Base-by-base conservation (phyloP, 2,888 invertebrate species). In the Lochmaea capreae region DNA sequence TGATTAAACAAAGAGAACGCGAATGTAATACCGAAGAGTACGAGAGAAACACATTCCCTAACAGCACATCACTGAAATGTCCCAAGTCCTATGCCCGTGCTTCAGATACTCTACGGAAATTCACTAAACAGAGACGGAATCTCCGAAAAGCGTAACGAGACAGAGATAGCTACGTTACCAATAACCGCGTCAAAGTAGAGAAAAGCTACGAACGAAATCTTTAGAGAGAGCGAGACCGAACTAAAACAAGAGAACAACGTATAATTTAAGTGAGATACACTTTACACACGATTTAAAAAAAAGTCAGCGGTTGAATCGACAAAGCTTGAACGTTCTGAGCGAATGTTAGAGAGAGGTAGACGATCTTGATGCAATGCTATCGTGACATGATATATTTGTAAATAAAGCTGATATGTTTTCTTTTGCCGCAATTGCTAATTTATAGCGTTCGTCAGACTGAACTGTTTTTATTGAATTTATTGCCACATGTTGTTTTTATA, bases 191-290 rank as follows among this genome's bases (percentile, higher is more conserved):
- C 67, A 71, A 71, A 63, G 18, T 63, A 63, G 62, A 76, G 73
- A 72, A 43, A 54, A 59, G 71, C 77, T 78, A 39, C 61, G 67
- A 26, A 33, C 73, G 39, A 18, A 8, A 10, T 49, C 58, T 43
- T 68, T 71, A 33, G 77, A 14, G 43, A 42, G 67, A 79, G 54
- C 11, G 71, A 72, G 79, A 79, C 46, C 66, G 65, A 65, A 18
- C 69, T 57, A 79, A 76, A 78, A 78, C 77, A 80, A 80, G 79
- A 79, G 82, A 81, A 77, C 75, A 79, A 78, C 81, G 79, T 81
- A 79, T 83, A 80, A 81, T 83, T 81, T 81, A 79, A 81, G 79
- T 76, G 80, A 80, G 82, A 81, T 73, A 72, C 78, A 79, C 80
- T 79, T 75, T 79, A 79, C 79, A 80, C 81, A 81, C 81, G 80